These are phyloP conservation scores for Liodrosophila aerea DNA, from an alignment of 2,888 invertebrate genomes.

Conservation along the genomic window DNA sequence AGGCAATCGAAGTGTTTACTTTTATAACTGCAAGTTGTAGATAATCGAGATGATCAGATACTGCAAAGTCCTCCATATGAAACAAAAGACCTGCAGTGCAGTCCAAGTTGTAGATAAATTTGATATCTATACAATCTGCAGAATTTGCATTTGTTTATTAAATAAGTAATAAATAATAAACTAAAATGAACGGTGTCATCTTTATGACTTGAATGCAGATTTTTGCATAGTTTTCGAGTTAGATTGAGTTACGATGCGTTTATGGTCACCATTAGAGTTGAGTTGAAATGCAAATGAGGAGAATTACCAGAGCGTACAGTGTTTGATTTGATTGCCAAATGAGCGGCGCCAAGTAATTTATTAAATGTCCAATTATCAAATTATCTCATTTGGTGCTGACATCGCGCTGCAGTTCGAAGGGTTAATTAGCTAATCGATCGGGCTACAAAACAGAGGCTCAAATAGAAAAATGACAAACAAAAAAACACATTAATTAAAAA, in stretches of 20 bases:
- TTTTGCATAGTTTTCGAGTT: constrained; percentile 31
- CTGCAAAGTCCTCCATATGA: constrained; percentile 12
- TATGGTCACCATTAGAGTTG: constrained; percentile 11
- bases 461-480: background rate
- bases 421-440: constrained; percentile 56
- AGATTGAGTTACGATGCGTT: background rate
- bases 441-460: background rate
- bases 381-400: constrained; percentile 65
- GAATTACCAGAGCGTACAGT: constrained; percentile 13
- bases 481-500: background rate
- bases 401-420: constrained; percentile 52
- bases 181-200: constrained; percentile 34
- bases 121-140: constrained; percentile 26
- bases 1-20: constrained; percentile 12
- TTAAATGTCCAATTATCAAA: constrained; percentile 74
- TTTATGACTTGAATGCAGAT: constrained; percentile 50
- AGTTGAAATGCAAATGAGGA: constrained; percentile 51
- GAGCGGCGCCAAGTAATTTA: constrained; percentile 76
- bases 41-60: constrained; percentile 20
- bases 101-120: constrained; percentile 8
- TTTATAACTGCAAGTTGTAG: constrained; percentile 54
- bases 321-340: constrained; percentile 48
- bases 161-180: constrained; percentile 58
- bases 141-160: constrained; percentile 37
- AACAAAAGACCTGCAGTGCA: constrained; percentile 32